phyloP scores from a whole-genome alignment of 2,888 invertebrate species.

The Aquatica leii region DNA sequence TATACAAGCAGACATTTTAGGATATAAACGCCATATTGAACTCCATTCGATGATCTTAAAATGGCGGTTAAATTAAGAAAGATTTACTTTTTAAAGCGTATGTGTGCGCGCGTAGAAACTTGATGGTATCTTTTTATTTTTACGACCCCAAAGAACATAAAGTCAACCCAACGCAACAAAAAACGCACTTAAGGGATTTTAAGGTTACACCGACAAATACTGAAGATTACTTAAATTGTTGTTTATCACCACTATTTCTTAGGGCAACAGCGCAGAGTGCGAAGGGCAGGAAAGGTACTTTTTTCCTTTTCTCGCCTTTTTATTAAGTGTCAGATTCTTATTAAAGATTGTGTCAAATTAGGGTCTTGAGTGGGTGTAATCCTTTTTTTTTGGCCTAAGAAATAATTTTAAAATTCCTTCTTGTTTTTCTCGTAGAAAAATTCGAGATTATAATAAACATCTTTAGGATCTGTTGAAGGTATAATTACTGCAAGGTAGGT shows the following conservation, averaged over 20 bases:
- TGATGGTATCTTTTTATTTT: conserved; percentile 33
- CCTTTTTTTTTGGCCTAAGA: neutral
- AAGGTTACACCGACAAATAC: neutral
- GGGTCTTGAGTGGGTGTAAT: neutral
- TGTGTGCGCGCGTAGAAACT: neutral
- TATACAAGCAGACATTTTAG: too few relatives aligned
- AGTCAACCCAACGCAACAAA: conserved; percentile 5
- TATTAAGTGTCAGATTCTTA: conserved; percentile 30
- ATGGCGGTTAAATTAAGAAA: too few relatives aligned
- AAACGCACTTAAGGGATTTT: neutral
- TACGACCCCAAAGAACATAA: conserved; percentile 32
- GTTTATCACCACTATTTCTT: too few relatives aligned
- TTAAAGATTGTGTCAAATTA: conserved; percentile 26
- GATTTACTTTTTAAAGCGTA: too few relatives aligned
- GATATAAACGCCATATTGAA: too few relatives aligned
- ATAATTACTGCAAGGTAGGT: conserved; percentile 40
- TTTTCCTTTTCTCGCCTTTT: neutral
- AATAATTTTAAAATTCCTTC: neutral
- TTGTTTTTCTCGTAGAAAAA: neutral
- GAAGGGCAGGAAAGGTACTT: conserved; percentile 22
- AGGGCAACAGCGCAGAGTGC: too few relatives aligned
- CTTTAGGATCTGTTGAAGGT: conserved; percentile 17
- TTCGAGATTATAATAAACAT: too few relatives aligned
- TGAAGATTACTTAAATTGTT: neutral
- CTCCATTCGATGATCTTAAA: too few relatives aligned